phyloP scores from a whole-genome alignment of 2,113 vertebrate genomes.

The Theristicus caerulescens region DNA sequence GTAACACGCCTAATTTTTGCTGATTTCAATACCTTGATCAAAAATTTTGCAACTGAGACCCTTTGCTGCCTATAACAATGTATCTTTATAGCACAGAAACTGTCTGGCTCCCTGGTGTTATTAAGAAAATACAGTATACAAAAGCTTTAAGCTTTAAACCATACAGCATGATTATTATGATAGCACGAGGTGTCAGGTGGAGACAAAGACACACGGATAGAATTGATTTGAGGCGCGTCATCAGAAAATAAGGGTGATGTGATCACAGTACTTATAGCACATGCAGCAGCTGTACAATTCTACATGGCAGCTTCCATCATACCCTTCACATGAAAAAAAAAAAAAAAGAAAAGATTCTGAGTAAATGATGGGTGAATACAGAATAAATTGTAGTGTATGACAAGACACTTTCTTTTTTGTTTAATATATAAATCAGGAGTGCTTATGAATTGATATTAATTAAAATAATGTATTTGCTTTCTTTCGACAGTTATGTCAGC shows the following conservation, averaged over 20 bases:
- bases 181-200: slow-evolving; percentile 68
- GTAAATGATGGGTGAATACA: slow-evolving; percentile 75
- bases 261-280: slow-evolving; percentile 67
- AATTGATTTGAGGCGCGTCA: slow-evolving; percentile 59
- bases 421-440: slow-evolving; percentile 77
- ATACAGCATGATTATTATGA: slow-evolving; percentile 68
- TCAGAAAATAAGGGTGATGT: slow-evolving; percentile 68
- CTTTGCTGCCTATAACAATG: slow-evolving; percentile 46
- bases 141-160: slow-evolving; percentile 67
- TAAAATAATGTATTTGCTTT: slow-evolving; percentile 85
- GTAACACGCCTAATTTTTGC: not conserved
- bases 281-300: slow-evolving; percentile 59
- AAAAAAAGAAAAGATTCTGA: slow-evolving; percentile 27
- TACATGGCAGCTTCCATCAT: slow-evolving; percentile 71
- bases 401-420: slow-evolving; percentile 77
- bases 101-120: slow-evolving; percentile 21
- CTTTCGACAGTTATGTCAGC: slow-evolving; percentile 77
- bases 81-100: slow-evolving; percentile 1
- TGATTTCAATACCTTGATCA: not conserved
- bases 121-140: slow-evolving; percentile 63
- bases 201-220: slow-evolving; percentile 62
- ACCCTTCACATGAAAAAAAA: slow-evolving; percentile 20
- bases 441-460: slow-evolving; percentile 79
- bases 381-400: slow-evolving; percentile 72
- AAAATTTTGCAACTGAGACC: not conserved